These are phyloP conservation scores for Cryptocephalus primarius DNA, from an alignment of 2,888 invertebrate genomes.

Conservation along the genomic window DNA sequence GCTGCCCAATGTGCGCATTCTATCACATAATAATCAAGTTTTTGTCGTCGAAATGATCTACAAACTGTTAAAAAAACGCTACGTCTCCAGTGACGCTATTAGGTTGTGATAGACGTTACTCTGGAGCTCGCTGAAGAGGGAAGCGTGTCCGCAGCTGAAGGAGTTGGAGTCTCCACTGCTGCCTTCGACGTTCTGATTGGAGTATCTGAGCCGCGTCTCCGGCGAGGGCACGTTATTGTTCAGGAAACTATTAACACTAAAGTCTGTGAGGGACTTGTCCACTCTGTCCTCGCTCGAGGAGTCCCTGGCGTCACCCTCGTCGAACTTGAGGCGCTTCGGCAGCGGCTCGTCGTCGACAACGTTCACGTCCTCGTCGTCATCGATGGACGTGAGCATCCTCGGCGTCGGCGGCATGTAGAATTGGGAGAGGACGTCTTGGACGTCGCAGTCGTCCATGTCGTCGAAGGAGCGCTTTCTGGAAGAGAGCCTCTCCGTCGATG, in stretches of 20 bases:
- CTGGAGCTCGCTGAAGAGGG: slow-evolving; percentile 51
- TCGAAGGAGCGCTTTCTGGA: slow-evolving; percentile 41
- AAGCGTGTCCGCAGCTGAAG: slow-evolving; percentile 53
- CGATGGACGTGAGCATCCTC: slow-evolving; percentile 54
- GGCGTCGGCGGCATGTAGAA: slow-evolving; percentile 62
- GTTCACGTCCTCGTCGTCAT: slow-evolving; percentile 47
- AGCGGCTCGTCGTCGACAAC: slow-evolving; percentile 33
- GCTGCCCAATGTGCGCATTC: no score
- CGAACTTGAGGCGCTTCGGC: slow-evolving; percentile 30
- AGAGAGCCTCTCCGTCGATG: slow-evolving; percentile 3
- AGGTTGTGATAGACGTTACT: slow-evolving; percentile 49
- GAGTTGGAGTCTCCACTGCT: slow-evolving; percentile 15
- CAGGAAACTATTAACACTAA: slow-evolving; percentile 28
- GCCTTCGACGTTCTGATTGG: slow-evolving; percentile 11
- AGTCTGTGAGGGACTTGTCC: slow-evolving; percentile 13
- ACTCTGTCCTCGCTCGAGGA: slow-evolving; percentile 1
- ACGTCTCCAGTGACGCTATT: slow-evolving; percentile 48
- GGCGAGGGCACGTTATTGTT: slow-evolving; percentile 25
- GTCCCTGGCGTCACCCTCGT: slow-evolving; percentile 8
- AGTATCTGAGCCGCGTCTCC: slow-evolving; percentile 15
- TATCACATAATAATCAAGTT: no score
- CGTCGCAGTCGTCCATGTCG: slow-evolving; percentile 54
- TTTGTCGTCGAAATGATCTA: no score
- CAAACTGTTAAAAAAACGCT: slow-evolving; percentile 16
- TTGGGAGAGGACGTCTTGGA: slow-evolving; percentile 59